A percentile compares a stretch with the other conserved stretches of the same genome.
Conservation (phyloP, 2,888 invertebrate species). For the Drosophila fulvimacula region DNA sequence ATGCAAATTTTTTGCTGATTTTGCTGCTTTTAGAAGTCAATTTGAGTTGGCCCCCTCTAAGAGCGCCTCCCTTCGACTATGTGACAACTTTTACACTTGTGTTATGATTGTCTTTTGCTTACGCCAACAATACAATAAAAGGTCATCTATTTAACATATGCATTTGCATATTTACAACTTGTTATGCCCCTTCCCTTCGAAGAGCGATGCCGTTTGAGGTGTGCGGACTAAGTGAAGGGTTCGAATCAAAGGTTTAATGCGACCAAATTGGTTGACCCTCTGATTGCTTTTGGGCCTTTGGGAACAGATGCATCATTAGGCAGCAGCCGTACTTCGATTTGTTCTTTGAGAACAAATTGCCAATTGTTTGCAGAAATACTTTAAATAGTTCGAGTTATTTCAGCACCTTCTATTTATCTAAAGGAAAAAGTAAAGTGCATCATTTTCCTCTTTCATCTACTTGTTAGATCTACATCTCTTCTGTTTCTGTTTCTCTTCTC, state of each 20-base stretch:
- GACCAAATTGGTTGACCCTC: slow-evolving; percentile 13
- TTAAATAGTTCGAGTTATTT: background rate
- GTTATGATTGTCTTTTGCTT: slow-evolving; percentile 63
- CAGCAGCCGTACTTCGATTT: background rate
- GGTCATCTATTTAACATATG: slow-evolving; percentile 62
- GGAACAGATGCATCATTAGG: slow-evolving; percentile 30
- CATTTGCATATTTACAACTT: slow-evolving; percentile 63
- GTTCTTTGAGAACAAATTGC: background rate
- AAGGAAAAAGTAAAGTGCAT: too few species aligned
- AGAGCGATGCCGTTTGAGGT: slow-evolving; percentile 7
- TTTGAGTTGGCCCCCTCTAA: slow-evolving; percentile 60
- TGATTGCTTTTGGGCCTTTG: slow-evolving; percentile 48
- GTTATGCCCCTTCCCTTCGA: background rate
- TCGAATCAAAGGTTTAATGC: slow-evolving; percentile 9
- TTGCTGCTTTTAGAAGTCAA: slow-evolving; percentile 82
- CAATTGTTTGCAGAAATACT: background rate
- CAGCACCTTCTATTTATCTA: background rate
- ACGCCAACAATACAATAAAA: slow-evolving; percentile 61
- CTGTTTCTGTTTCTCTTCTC: background rate
- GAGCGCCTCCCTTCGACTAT: slow-evolving; percentile 25
- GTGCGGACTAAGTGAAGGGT: slow-evolving; percentile 10
- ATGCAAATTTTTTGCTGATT: slow-evolving; percentile 85
- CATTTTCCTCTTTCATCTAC: too few species aligned
- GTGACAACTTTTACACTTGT: slow-evolving; percentile 67
- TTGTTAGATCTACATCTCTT: too few species aligned